phyloP scores from a whole-genome alignment of 2,113 vertebrate species.

The Heterocephalus glaber region DNA sequence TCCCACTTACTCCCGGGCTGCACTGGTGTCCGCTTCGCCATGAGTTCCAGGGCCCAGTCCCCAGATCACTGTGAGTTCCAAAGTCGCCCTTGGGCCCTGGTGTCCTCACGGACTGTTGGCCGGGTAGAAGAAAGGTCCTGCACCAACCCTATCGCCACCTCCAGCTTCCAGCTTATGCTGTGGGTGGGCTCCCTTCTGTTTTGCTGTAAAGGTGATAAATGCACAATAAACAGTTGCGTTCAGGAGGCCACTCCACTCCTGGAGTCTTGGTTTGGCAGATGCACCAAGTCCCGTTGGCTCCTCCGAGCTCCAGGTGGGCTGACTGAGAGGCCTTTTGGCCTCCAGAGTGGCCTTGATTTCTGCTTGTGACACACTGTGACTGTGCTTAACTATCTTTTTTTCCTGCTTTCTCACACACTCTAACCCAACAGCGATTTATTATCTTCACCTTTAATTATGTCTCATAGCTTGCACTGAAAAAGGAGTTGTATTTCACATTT shows the following conservation, averaged over 20 bases:
- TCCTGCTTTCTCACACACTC: not conserved
- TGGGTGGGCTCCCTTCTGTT: not conserved
- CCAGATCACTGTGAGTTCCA: not conserved
- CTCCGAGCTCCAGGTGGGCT: not conserved
- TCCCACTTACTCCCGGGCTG: not conserved
- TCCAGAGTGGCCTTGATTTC: not conserved
- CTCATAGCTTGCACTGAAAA: not conserved
- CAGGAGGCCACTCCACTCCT: not conserved
- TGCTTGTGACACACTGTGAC: not conserved
- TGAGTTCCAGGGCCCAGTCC: too few species aligned
- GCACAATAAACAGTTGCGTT: too few species aligned
- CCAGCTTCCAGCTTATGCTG: not conserved
- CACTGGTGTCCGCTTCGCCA: not conserved
- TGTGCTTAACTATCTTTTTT: not conserved
- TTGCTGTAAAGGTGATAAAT: not conserved
- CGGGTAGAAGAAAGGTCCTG: not conserved
- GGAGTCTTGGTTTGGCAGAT: not conserved
- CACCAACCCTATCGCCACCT: fast-evolving
- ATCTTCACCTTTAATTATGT: not conserved
- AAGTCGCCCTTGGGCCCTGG: not conserved
- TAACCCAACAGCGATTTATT: not conserved
- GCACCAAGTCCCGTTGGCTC: not conserved
- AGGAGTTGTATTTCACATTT: not conserved
- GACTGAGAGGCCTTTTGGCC: not conserved
- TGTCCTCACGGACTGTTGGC: not conserved